Evolutionary conservation across 1,140 invertebrate genomes (phyloP), one percentile per base, ranked within the genome.

Genomic region (Bombus haemorrhoidalis): DNA sequence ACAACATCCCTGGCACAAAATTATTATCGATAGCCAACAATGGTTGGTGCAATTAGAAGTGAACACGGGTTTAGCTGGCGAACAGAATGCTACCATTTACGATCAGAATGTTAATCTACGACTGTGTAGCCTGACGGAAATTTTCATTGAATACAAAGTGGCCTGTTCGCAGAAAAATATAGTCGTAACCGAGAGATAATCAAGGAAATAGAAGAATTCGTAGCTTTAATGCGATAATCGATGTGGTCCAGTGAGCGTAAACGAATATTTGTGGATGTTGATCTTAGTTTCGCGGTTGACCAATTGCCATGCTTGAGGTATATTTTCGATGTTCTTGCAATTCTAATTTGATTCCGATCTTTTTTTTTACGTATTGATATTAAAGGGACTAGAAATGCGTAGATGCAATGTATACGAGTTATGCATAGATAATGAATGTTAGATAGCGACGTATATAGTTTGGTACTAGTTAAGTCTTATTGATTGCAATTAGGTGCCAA

Each of bases 21-120:
- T 90, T 90, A 90, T 90, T 85, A 80, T 81, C 78, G 75, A 87
- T 83, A 80, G 57, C 47, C 76, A 82, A 90, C 88, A 87, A 89
- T 90, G 39, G 74, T 59, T 12, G 72, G 71, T 37, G 88, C 88
- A 90, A 87, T 90, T 87, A 86, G 68, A 86, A 66, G 41, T 43
- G 66, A 77, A 79, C 64, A 68, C 59, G 25, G 62, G n/a, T 69
- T 76, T n/a, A 32, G 25, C 39, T 25, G 66, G 47, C 28, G 66
- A 22, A 53, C 66, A 62, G 76, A 88, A 77, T 43, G 47, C 41
- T 57, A 47, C 80, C 47, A 77, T 64, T 83, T 71, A 62, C 62
- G 68, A 88, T 66, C 75, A 59, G 66, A 77, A 66, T 64, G 69
- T 80, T 47, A 66, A 86, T 86, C 53, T 76, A 47, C 12, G 37